A percentile compares a stretch with the other conserved stretches of the same genome.
Conservation (phyloP, 2,888 invertebrate species). For the Melipona bicolor region DNA sequence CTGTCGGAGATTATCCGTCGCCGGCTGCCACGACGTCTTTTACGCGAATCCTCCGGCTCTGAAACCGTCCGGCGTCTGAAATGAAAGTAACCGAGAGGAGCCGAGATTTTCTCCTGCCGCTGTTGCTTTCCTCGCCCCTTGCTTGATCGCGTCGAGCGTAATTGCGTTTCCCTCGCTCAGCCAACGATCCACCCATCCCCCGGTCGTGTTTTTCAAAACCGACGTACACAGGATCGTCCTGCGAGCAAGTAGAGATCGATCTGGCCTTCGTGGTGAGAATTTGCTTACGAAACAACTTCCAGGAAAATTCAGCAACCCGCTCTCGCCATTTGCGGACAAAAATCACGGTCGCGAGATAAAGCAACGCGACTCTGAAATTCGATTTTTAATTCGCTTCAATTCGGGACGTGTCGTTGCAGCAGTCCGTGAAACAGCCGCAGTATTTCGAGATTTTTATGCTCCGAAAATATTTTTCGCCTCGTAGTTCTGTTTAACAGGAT, state of each 20-base stretch:
- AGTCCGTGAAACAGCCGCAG: too few species aligned
- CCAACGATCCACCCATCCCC: too few species aligned
- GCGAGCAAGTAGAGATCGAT: not conserved
- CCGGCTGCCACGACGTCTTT: slow-evolving; percentile 50
- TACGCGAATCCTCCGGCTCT: slow-evolving; percentile 50
- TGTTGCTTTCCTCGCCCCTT: slow-evolving; percentile 15
- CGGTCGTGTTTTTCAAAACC: not conserved
- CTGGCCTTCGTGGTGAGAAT: too few species aligned
- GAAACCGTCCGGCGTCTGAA: slow-evolving; percentile 36
- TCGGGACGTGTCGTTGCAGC: too few species aligned
- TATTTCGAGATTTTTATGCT: not conserved
- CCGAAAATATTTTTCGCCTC: not conserved
- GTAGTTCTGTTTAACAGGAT: not conserved
- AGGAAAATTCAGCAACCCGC: not conserved
- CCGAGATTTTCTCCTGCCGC: slow-evolving; percentile 53
- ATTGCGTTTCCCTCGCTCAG: slow-evolving; percentile 21
- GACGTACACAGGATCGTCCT: not conserved
- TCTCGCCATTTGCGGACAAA: not conserved
- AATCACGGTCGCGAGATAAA: not conserved
- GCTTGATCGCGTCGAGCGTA: slow-evolving; percentile 26
- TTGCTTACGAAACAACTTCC: too few species aligned
- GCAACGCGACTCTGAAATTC: too few species aligned
- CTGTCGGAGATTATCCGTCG: slow-evolving; percentile 66
- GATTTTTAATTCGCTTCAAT: too few species aligned
- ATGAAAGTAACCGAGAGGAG: slow-evolving; percentile 55